Conservation (phyloP, 2,888 invertebrate species). For the Himalopsyche japonica region DNA sequence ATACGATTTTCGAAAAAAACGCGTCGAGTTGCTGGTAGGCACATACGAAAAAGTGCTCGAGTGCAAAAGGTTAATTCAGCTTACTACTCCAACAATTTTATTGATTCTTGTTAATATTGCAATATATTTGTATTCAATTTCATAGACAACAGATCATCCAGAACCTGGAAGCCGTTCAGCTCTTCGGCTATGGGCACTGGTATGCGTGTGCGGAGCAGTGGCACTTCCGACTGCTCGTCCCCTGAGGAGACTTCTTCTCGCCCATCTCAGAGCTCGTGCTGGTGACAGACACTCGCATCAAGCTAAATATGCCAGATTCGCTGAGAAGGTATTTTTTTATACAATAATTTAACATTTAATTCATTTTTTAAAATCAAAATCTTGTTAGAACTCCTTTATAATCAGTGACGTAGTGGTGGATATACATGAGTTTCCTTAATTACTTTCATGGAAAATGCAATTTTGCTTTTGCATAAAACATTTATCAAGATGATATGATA, state of each 20-base stretch:
- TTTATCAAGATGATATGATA: too few relatives aligned
- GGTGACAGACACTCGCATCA: slow-evolving; percentile 72
- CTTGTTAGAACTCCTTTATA: too few relatives aligned
- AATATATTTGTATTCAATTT: neutral
- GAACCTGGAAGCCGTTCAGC: slow-evolving; percentile 88
- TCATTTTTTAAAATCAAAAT: slow-evolving; percentile 20
- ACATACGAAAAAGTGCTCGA: too few relatives aligned
- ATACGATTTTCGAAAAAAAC: too few relatives aligned
- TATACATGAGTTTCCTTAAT: too few relatives aligned
- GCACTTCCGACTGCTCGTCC: slow-evolving; percentile 86
- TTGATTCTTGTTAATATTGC: neutral
- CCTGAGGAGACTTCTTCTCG: slow-evolving; percentile 82
- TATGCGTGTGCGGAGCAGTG: slow-evolving; percentile 64
- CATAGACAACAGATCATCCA: slow-evolving; percentile 84
- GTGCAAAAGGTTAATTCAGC: too few relatives aligned
- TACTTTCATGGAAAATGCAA: too few relatives aligned
- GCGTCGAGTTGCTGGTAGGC: too few relatives aligned
- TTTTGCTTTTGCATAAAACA: too few relatives aligned
- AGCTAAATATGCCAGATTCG: slow-evolving; percentile 91
- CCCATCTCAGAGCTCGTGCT: slow-evolving; percentile 87
- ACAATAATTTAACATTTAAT: slow-evolving; percentile 68
- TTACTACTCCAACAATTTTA: neutral
- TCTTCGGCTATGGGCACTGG: slow-evolving; percentile 88
- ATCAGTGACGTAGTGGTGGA: too few relatives aligned
- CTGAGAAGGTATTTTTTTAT: slow-evolving; percentile 76